Evolutionary conservation across 2,797 vertebrate species (phyloP), one percentile per base, ranked within the genome.

Genomic region (Crenuchus spilurus): DNA sequence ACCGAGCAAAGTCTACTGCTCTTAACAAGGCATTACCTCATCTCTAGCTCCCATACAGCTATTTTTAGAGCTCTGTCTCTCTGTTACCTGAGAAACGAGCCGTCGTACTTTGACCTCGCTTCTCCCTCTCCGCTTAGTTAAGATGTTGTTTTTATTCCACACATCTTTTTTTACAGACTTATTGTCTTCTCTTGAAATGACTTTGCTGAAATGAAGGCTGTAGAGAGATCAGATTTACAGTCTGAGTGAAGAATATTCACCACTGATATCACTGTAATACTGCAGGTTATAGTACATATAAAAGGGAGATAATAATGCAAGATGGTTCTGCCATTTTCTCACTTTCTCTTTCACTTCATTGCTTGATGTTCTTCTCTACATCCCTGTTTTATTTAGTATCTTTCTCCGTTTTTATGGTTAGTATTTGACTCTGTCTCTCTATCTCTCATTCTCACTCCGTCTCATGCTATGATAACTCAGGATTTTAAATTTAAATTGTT

Each of bases 21-120:
- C 81, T 84, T 85, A 84, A 84, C 85, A 8, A 84, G 87, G 88
- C 87, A 88, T 87, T 89, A 89, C 86, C 87, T 85, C 77, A 83
- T 79, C 83, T 78, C 81, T 76, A 80, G 82, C 85, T 82, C 85
- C 89, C 84, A 86, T 79, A 86, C 84, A 84, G 84, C 78, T 71
- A 67, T 74, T 66, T 71, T 49, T 77, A 70, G 24, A 57, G 48
- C 57, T 16, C 48, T 7, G 48, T 64, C 51, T 62, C 24, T 2
- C 65, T 35, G 41, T 65, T 77, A 62, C 39, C 61, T 26, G 28
- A 46, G 63, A 63, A 63, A 78, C 33, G 6, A 49, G 82, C 84
- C 74, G 72, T 81, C 82, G 52, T 79, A 74, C 80, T 78, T 28
- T 54, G 65, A 74, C 58, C 61, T 48, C 33, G 4, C 35, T 37